Base-by-base conservation (phyloP, 2,113 vertebrate genomes). In the Sebastes schlegelii region DNA sequence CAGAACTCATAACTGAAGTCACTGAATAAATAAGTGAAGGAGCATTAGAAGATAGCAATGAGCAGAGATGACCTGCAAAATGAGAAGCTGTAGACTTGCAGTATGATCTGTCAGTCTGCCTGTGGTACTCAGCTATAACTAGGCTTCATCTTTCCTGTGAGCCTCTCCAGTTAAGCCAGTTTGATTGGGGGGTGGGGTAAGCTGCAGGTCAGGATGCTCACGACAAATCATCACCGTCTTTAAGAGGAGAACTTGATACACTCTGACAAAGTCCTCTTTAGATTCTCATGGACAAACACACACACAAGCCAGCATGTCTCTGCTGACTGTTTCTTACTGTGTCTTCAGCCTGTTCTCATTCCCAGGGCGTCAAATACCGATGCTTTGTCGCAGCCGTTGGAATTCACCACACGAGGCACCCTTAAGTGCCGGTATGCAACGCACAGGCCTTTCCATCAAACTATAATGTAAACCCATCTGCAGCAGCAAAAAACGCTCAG, bases 141-240 rank as follows among this genome's bases (percentile, higher is more conserved):
- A 14, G 62, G 67, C 73, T 21, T 69, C 76, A 66, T 75, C 42
- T 55, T 69, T 49, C 62, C 83, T 63, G 63, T 80, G 16, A 83
- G 46, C 80, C 77, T 75, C 63, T 84, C 57, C 74, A 77, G 74
- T 75, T 71, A 71, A 84, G 84, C 81, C 78, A 65, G 72, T 85
- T 48, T 82, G 85, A 90, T 83, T 63, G 61, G 61, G 58, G 65
- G 62, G 34, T 46, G 55, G 61, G 80, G 69, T 86, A 86, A 85
- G 70, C 86, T 46, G 52, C 68, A 70, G 70, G 74, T 62, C 69
- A 63, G 75, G 17, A 55, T 77, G 46, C 70, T 79, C 66, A 17
- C 21, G 74, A 79, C 64, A 82, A 75, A 58, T 61, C 8, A 80
- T 78, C 74, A 69, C 12, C 1, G 11, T n/a, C 62, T 4, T 82